Evolutionary conservation across 37 sponge, comb jelly and placozoan genomes (phyloP), one percentile per base, ranked within the genome.

Genomic region (Theonella swinhoei): DNA sequence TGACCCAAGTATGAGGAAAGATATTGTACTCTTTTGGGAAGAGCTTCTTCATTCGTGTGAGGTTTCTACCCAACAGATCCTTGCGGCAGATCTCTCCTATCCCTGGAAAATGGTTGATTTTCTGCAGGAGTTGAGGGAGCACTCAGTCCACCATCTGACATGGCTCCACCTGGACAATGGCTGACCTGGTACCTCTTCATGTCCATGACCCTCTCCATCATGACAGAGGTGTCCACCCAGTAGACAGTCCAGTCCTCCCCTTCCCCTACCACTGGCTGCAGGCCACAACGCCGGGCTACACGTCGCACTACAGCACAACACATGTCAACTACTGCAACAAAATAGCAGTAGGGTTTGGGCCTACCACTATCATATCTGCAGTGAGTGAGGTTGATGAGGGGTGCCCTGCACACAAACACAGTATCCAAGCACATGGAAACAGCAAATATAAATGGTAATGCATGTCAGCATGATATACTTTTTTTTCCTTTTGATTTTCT

Each of bases 21-120:
- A 87, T 75, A 75, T 89, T 87, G 84, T 99, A 99, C n/a, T 96
- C 99, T 61, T 93, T 91, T 0, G 99, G 99, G 70, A 99, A 99
- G 22, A 97, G 83, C 74, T 95, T 97, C 39, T 64, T 19, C 96
- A 99, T 95, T 64, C 99, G 63, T 38, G 88, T 95, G 90, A 99
- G 96, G 73, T 99, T 97, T 23, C 97, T 84, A 40, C 95, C 99
- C 58, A 99, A 77, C 42, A 90, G 62, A 60, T 99, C 99, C 67
- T 99, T 99, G 19, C 99, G 80, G 75, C 99, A 99, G 24, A 99
- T 99, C 74, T 99, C 99, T 40, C 66, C 85, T 97, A 99, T 99
- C 19, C 99, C 99, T 34, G 97, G 99, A 62, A 99, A 99, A 70
- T 99, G 99, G 75, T 99, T 99, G 83, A 99, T 89, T 90, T 95